phyloP scores from a whole-genome alignment of 1,140 invertebrate genomes.

The Drosophila mauritiana region DNA sequence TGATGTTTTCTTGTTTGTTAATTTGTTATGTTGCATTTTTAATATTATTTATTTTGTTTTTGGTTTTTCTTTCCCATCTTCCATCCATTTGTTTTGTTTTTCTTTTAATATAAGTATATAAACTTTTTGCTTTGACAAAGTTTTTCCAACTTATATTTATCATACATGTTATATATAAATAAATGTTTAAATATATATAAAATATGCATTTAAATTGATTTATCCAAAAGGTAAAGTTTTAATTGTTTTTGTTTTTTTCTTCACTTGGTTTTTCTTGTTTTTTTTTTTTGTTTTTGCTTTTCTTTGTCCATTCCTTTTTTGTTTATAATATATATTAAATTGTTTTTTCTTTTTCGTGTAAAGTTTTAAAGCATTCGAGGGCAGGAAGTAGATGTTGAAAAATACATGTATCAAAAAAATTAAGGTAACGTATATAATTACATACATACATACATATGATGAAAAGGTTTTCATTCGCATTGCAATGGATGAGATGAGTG shows the following conservation, averaged over 20 bases:
- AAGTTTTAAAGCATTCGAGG: conserved; percentile 82
- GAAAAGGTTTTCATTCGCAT: conserved; percentile 46
- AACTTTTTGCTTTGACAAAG: conserved; percentile 77
- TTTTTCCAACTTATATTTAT: conserved; percentile 73
- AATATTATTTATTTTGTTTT: conserved; percentile 68
- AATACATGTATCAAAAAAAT: conserved; percentile 80
- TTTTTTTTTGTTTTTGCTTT: conserved; percentile 43
- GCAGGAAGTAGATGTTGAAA: conserved; percentile 82
- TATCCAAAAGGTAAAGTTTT: conserved; percentile 82
- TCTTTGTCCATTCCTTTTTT: conserved; percentile 18
- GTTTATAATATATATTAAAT: conserved; percentile 54
- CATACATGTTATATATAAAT: conserved; percentile 72
- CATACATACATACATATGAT: conserved; percentile 52
- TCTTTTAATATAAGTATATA: conserved; percentile 76
- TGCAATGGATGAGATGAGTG: conserved; percentile 36
- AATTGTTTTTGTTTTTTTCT: conserved; percentile 54
- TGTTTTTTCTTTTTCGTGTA: conserved; percentile 67
- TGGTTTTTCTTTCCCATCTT: conserved; percentile 22
- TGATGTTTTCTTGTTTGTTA: conserved; percentile 69
- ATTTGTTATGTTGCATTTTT: conserved; percentile 73
- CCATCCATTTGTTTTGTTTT: conserved; percentile 40
- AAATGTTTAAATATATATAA: conserved; percentile 82
- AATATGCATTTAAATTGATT: conserved; percentile 81
- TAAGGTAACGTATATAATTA: conserved; percentile 73
- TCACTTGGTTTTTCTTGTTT: conserved; percentile 43